A percentile compares a stretch with the other conserved stretches of the same genome.
Conservation (phyloP, 2,888 invertebrate genomes). For the Diaprepes abbreviatus region DNA sequence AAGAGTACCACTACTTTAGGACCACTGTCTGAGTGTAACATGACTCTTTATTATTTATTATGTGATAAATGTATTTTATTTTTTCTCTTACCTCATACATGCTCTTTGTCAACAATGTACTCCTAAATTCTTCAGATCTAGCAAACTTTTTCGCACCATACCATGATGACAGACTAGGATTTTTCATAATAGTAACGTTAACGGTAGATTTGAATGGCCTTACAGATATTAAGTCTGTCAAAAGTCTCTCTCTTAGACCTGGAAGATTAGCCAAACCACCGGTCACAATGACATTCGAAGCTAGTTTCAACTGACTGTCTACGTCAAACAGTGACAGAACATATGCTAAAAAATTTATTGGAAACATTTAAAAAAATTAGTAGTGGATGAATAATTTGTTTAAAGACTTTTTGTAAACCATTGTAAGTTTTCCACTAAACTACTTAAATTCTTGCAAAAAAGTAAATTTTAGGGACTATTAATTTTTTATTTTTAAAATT, state of each 20-base stretch:
- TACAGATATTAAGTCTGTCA: constrained; percentile 85
- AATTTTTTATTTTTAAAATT: too few relatives aligned
- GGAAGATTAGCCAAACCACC: constrained; percentile 89
- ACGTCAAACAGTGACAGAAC: constrained; percentile 81
- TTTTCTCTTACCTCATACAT: constrained; percentile 75
- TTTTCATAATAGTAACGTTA: constrained; percentile 76
- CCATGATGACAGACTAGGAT: constrained; percentile 87
- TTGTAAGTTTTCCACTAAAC: too few relatives aligned
- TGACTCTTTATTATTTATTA: too few relatives aligned
- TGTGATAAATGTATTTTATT: too few relatives aligned
- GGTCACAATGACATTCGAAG: constrained; percentile 87
- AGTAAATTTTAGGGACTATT: too few relatives aligned
- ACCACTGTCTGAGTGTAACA: too few relatives aligned
- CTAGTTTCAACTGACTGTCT: constrained; percentile 75
- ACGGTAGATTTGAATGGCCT: constrained; percentile 89
- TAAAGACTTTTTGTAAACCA: too few relatives aligned
- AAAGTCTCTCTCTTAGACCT: constrained; percentile 78
- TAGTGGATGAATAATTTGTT: too few relatives aligned
- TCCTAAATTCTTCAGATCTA: constrained; percentile 72
- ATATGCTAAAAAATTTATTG: constrained; percentile 69
- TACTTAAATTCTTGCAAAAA: too few relatives aligned
- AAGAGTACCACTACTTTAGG: too few relatives aligned
- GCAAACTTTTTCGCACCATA: constrained; percentile 86
- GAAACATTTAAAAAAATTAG: too few relatives aligned
- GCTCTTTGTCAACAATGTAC: constrained; percentile 76